Base-by-base conservation (phyloP, 2,888 invertebrate genomes). In the Lepidochrysops patricia region DNA sequence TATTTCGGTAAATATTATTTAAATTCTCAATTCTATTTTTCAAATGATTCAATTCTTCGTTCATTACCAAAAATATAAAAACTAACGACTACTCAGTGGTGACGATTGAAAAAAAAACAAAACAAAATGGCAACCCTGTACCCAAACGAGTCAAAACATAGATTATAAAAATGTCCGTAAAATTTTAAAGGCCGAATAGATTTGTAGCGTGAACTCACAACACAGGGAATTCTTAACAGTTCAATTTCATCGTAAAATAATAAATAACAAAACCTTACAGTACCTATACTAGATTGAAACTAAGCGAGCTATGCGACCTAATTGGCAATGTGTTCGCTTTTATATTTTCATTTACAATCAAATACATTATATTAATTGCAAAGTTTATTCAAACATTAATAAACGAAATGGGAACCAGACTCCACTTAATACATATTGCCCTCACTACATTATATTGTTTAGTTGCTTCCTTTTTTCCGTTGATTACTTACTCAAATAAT, bases 241-340 rank as follows among this genome's bases (percentile, higher is more conserved):
- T 77, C 76, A 81, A 82, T 78, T 75, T 76, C 79, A 80, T n/a
- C 80, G 79, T 84, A 85, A 80, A 80, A 83, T 80, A 85, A 84
- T 87, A 87, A 87, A 87, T 87, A 87, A 87, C 87, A 86, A 85
- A 87, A 83, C 75, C 83, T 62, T 72, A 72, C 68, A 73, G 77
- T 78, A 67, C 70, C 79, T 84, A 82, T 65, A 66, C 80, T 85
- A 85, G 75, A 80, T 75, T 77, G 75, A 81, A 79, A 82, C 83
- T 82, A 85, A 83, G 84, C 81, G 72, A 80, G 73, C 79, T 79
- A 80, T 70, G 65, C 71, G 72, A 71, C 70, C 73, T 73, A 71
- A 80, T 82, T 80, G 80, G 79, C 81, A 78, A 81, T 81, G 75
- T 69, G 71, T 71, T 7, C n/a, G 64, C 64, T 68, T 61, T 63